Evolutionary conservation across 2,113 vertebrate genomes (phyloP), one percentile per base, ranked within the genome.

Genomic region (Elanoides forficatus): DNA sequence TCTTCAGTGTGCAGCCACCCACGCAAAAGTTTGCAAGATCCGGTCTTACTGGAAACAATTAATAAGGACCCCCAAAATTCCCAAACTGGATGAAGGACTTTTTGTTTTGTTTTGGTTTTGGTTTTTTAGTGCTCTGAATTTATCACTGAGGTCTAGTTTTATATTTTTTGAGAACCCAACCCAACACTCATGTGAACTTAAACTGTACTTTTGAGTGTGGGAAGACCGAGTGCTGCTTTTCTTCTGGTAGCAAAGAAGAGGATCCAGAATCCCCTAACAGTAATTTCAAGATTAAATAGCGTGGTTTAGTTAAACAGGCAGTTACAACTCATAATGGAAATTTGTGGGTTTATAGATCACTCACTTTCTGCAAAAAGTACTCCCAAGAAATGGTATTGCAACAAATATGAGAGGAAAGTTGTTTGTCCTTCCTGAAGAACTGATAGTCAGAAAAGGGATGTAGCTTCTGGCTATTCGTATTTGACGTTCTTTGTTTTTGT

Each of bases 241-340:
- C 56, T 82, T 13, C 62, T 85, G 76, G 43, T 15, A 43, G 91
- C 66, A 87, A 65, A 92, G 65, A 29, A 59, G 58, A 74, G 81
- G 50, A 82, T 94, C 55, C 93, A 95, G 95, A 97, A 96, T 85
- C 89, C 93, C 86, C 96, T 27, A 91, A 87, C 34, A 95, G 95
- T 97, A 91, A 96, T 97, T 95, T 97, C 91, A 67, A 97, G 92
- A 96, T 72, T 34, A 68, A 93, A 79, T 36, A 62, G 66, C 2
- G 2, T 81, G 86, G 52, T 94, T 91, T 91, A 32, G 53, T 53
- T 92, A 40, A 81, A 59, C 6, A 53, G 76, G 80, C 76, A n/a
- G 70, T 80, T 95, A 30, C 45, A 62, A 16, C 53, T 97, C 96
- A 90, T 85, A 86, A 87, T 90, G 93, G 89, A 87, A 97, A 76